Percentiles rank a stretch among this genome's conserved stretches.
These are phyloP conservation scores for Nemapogon koenigi DNA, from an alignment of 2,888 invertebrate genomes.

Conservation along the genomic window DNA sequence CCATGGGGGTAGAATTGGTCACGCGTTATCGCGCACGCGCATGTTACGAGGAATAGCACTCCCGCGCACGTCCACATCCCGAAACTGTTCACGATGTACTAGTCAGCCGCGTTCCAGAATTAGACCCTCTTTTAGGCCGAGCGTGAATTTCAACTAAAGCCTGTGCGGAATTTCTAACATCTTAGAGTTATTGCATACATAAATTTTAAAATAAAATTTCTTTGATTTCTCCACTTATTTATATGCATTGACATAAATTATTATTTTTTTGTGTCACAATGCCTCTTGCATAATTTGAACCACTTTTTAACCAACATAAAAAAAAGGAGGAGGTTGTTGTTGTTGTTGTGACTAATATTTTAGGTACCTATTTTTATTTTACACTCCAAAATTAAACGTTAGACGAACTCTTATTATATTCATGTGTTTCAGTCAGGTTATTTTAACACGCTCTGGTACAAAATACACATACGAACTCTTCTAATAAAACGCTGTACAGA, in stretches of 20 bases:
- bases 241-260: neutral
- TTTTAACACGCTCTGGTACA: too few relatives aligned
- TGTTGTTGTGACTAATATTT: neutral
- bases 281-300: too few relatives aligned
- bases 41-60: constrained; percentile 32
- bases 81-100: constrained; percentile 11
- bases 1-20: constrained; percentile 69
- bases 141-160: constrained; percentile 5
- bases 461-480: too few relatives aligned
- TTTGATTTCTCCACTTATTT: neutral
- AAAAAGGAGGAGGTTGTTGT: neutral
- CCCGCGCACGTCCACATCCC: constrained; percentile 52
- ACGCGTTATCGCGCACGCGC: constrained; percentile 49
- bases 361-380: neutral
- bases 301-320: too few relatives aligned
- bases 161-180: constrained; percentile 6
- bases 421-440: too few relatives aligned
- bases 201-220: constrained; percentile 5
- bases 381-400: too few relatives aligned
- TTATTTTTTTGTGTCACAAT: too few relatives aligned
- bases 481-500: too few relatives aligned
- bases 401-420: too few relatives aligned
- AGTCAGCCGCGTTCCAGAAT: constrained; percentile 8
- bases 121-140: constrained; percentile 5
- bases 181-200: constrained; percentile 2